Evolutionary conservation across 2,888 invertebrate genomes (phyloP).

Genomic region (Digitonthophagus gazella): DNA sequence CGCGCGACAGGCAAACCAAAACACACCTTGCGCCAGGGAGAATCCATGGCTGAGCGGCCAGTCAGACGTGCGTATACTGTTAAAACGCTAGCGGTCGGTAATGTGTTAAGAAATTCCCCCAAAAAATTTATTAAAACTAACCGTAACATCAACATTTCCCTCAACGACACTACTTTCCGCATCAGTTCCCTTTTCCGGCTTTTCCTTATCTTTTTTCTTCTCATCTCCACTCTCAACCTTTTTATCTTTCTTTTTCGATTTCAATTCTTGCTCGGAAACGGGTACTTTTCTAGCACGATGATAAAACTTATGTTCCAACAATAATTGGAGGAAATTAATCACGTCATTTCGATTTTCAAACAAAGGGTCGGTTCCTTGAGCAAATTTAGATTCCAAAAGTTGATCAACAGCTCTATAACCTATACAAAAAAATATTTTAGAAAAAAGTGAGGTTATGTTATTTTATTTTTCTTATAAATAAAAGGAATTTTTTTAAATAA

Average conservation of each 20-base stretch:
- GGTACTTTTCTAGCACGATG: constrained; percentile 91
- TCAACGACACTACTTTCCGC: constrained; percentile 58
- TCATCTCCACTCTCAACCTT: constrained; percentile 44
- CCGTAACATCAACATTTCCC: constrained; percentile 49
- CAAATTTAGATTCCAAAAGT: constrained; percentile 88
- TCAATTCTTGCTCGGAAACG: constrained; percentile 67
- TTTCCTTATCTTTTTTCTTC: constrained; percentile 56
- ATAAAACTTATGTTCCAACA: constrained; percentile 91
- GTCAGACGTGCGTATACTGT: too few species aligned
- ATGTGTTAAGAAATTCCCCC: too few species aligned
- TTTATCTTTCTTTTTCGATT: constrained; percentile 59
- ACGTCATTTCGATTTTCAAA: constrained; percentile 82
- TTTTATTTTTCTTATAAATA: too few species aligned
- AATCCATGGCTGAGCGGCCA: too few species aligned
- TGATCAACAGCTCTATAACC: constrained; percentile 89
- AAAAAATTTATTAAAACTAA: constrained; percentile 21
- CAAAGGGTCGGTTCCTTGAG: constrained; percentile 67
- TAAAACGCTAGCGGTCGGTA: too few species aligned
- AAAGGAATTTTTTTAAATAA: too few species aligned
- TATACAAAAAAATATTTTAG: constrained; percentile 40
- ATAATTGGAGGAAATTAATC: constrained; percentile 74
- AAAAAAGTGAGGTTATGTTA: constrained; percentile 15
- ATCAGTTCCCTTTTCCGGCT: constrained; percentile 51
- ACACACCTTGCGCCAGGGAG: too few species aligned
- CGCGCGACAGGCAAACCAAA: too few species aligned